Evolutionary conservation across 2,113 vertebrate species (phyloP), one percentile per base, ranked within the genome.

Genomic region (Mobula hypostoma): DNA sequence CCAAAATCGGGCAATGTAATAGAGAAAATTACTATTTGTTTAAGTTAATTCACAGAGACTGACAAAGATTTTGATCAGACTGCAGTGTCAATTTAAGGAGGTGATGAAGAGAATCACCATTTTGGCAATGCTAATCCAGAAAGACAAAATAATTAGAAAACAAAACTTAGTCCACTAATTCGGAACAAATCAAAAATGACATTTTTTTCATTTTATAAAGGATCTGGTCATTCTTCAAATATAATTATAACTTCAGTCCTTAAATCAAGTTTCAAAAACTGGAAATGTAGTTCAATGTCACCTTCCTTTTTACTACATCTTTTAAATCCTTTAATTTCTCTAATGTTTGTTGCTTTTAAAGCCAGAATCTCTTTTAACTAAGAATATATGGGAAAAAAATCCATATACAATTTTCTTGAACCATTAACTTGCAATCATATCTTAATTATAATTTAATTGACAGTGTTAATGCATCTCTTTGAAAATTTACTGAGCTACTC

Each of bases 401-500:
- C 17, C 40, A 83, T 21, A 83, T 56, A 40, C 80, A 19, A 56
- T 48, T 83, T 83, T 40, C 80, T 83, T 83, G 17, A 32, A 0
- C 12, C 78, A 83, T 83, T 24, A 83, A 48, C 80, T 83, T 56
- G 40, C 80, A 83, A 83, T 83, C 79, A 17, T 15, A 82, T 82
- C 40, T 24, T 83, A 83, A 83, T 83, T 83, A 48, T 48, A 83
- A 19, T 83, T 83, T 24, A 83, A 83, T 83, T 83, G 80, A 83
- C 80, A 83, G 80, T 56, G 56, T 27, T 83, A 19, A 24, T 83
- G 21, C 19, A 56, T 24, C 17, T 83, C 80, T 83, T 56, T 48
- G 2, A 82, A 36, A 82, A 82, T 21, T 19, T n/a, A n/a, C 27
- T 11, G 12, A 77, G 76, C 6, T 83, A 56, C 17, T 56, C 48